Conservation (phyloP, 2,888 invertebrate genomes). For the Luperina testacea region DNA sequence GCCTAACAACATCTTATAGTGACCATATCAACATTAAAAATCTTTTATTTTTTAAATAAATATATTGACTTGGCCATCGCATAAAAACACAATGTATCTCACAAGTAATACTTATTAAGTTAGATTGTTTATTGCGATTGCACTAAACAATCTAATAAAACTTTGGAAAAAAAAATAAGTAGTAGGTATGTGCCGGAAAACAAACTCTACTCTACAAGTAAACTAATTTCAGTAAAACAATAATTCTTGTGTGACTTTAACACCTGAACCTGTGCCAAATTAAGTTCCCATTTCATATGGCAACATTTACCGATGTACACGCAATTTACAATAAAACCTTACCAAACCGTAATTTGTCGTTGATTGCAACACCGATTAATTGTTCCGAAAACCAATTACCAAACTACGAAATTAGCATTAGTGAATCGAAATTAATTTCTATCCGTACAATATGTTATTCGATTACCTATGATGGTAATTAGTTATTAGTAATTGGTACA, state of each 20-base stretch:
- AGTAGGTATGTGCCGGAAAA: background rate
- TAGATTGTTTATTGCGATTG: no score
- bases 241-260: background rate
- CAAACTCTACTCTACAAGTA: background rate
- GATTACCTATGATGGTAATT: background rate
- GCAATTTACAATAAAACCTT: constrained; percentile 39
- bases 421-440: constrained; percentile 48
- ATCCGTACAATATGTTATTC: constrained; percentile 11
- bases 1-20: no score
- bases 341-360: constrained; percentile 44
- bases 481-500: background rate
- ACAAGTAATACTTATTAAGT: no score
- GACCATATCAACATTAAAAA: no score
- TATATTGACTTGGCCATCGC: no score
- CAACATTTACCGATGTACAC: constrained; percentile 8
- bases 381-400: constrained; percentile 59
- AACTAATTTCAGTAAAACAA: background rate
- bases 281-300: constrained; percentile 10
- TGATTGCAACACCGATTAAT: constrained; percentile 43
- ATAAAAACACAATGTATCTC: no score
- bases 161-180: background rate
- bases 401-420: constrained; percentile 43
- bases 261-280: background rate
- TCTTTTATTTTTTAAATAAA: no score
- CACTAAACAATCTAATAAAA: background rate